A percentile compares a stretch with the other conserved stretches of the same genome.
These are phyloP conservation scores for Zootoca vivipara DNA, from an alignment of 2,113 vertebrate genomes.

Conservation along the genomic window DNA sequence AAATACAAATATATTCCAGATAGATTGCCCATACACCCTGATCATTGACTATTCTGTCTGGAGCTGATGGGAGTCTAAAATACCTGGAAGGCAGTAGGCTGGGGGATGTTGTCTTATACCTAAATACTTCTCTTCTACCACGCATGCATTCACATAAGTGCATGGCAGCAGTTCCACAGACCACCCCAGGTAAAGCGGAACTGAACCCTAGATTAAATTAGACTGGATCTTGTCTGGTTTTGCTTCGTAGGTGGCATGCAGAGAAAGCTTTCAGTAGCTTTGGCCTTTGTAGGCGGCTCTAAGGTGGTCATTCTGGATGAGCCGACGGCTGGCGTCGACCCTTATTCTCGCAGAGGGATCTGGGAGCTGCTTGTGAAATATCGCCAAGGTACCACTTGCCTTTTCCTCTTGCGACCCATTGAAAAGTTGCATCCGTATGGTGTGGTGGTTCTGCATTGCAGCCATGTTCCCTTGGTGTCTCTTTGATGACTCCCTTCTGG, in stretches of 20 bases:
- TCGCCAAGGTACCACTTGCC: slow-evolving; percentile 80
- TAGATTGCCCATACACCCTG: too few relatives aligned
- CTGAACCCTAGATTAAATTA: background rate
- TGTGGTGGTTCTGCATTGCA: background rate
- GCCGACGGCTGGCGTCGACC: slow-evolving; percentile 96
- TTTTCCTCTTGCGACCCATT: background rate
- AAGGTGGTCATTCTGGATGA: slow-evolving; percentile 99
- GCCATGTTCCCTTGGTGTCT: background rate
- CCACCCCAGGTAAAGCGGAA: background rate
- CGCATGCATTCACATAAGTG: background rate
- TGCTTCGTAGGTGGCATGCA: slow-evolving; percentile 90
- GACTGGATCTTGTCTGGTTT: background rate
- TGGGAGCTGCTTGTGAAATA: slow-evolving; percentile 97
- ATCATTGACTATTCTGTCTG: background rate
- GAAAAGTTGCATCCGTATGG: background rate
- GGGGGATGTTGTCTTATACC: background rate
- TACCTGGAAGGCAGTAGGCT: background rate
- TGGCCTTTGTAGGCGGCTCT: slow-evolving; percentile 97
- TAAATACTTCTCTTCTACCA: background rate
- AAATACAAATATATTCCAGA: too few relatives aligned
- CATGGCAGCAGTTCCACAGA: background rate
- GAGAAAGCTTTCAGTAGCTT: slow-evolving; percentile 94
- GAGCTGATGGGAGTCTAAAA: background rate
- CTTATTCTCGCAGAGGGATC: slow-evolving; percentile 94
- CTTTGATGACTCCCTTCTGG: background rate